A percentile compares a stretch with the other conserved stretches of the same genome.
These are phyloP conservation scores for Leptinotarsa peninsularis DNA, from an alignment of 2,888 invertebrate species.

Conservation along the genomic window DNA sequence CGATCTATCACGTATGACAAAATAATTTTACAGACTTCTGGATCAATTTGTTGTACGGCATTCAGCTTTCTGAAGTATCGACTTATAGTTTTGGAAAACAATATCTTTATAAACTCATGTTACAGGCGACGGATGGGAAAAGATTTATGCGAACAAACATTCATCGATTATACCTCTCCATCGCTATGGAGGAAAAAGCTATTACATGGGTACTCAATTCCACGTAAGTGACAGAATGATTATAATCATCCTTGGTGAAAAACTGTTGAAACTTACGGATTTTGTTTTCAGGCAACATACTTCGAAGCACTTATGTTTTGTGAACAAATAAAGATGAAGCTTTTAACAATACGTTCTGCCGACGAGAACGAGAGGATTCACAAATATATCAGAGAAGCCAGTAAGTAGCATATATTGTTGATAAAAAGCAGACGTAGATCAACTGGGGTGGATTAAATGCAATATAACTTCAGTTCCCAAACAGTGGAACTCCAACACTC, in stretches of 20 bases:
- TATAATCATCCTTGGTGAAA: too few relatives aligned
- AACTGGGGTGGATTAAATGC: too few relatives aligned
- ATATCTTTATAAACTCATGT: background rate
- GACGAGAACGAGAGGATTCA: conserved; percentile 17
- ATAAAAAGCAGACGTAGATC: too few relatives aligned
- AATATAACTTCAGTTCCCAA: too few relatives aligned
- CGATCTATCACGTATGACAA: too few relatives aligned
- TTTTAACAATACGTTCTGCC: conserved; percentile 4
- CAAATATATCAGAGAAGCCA: conserved; percentile 15
- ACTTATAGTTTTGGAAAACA: too few relatives aligned
- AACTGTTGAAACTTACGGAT: background rate
- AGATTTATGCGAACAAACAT: background rate
- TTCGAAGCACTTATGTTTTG: background rate
- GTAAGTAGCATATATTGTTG: background rate
- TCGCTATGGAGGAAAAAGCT: background rate
- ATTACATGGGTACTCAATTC: conserved; percentile 9
- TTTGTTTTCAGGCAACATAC: conserved; percentile 4
- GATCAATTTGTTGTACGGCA: too few relatives aligned
- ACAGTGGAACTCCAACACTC: too few relatives aligned
- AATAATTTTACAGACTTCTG: too few relatives aligned
- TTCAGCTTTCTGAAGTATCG: too few relatives aligned
- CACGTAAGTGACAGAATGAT: background rate
- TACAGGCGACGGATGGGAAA: conserved; percentile 7
- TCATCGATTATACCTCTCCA: background rate
- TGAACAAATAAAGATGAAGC: conserved; percentile 13